phyloP scores from a whole-genome alignment of 2,113 vertebrate genomes.

The Rissa tridactyla region DNA sequence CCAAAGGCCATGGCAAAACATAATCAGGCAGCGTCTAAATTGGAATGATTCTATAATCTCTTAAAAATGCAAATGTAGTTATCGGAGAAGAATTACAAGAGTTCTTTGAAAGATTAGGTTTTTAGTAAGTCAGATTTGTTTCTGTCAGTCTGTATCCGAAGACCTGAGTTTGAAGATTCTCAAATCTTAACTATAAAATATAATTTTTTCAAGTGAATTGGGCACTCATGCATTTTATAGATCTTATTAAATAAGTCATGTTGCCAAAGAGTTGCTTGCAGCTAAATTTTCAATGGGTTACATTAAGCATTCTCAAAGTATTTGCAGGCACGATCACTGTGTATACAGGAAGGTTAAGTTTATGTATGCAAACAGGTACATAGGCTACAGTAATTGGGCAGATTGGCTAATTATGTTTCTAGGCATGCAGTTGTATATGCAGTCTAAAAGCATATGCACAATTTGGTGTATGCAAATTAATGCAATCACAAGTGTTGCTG shows the following conservation, averaged over 20 bases:
- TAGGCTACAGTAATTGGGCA: constrained; percentile 38
- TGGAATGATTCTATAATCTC: neutral
- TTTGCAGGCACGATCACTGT: constrained; percentile 12
- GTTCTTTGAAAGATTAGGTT: neutral
- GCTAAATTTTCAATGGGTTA: neutral
- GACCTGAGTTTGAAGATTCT: neutral
- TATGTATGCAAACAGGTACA: constrained; percentile 62
- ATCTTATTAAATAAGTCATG: neutral
- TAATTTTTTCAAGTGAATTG: neutral
- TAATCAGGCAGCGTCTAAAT: neutral
- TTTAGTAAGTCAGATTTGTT: neutral
- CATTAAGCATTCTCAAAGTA: neutral
- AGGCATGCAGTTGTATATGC: neutral
- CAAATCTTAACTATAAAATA: neutral
- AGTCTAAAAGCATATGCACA: neutral
- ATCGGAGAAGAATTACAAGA: neutral
- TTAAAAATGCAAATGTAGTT: neutral
- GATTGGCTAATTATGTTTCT: constrained; percentile 44
- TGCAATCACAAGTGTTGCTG: constrained; percentile 22
- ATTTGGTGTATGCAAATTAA: constrained; percentile 24
- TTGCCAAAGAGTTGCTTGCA: neutral
- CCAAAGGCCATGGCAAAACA: neutral
- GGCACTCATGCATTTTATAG: neutral
- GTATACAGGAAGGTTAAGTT: constrained; percentile 17
- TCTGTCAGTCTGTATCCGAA: neutral